These are phyloP conservation scores for Centrocercus urophasianus DNA, from an alignment of 2,113 vertebrate species.

Conservation along the genomic window DNA sequence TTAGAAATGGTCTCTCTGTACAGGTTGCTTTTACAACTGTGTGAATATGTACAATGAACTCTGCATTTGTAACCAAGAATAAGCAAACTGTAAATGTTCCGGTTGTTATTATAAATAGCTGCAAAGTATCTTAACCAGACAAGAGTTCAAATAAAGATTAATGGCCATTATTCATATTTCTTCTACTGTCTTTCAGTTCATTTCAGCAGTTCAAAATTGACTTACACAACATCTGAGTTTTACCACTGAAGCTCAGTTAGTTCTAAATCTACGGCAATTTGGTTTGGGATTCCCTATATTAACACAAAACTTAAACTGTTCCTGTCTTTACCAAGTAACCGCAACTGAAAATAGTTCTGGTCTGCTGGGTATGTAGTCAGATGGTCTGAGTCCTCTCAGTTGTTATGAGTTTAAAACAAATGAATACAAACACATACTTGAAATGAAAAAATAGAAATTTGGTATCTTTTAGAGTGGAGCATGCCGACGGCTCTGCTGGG, in stretches of 20 bases:
- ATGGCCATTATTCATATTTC: background rate
- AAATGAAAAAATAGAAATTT: background rate
- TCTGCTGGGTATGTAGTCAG: background rate
- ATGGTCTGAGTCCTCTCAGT: background rate
- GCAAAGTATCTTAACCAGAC: slow-evolving; percentile 37
- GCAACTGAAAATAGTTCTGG: background rate
- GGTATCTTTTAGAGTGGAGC: background rate
- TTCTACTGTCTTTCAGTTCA: background rate
- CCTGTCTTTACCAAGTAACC: background rate
- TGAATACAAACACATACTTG: fast-evolving
- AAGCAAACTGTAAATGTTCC: slow-evolving; percentile 62
- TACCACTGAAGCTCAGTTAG: background rate
- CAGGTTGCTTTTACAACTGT: slow-evolving; percentile 34
- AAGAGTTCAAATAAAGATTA: slow-evolving; percentile 66
- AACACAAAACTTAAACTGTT: background rate
- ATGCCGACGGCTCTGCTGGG: background rate
- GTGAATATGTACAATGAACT: slow-evolving; percentile 71
- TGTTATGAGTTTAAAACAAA: background rate
- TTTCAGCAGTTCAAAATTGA: background rate
- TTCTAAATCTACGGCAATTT: background rate
- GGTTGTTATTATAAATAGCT: slow-evolving; percentile 64
- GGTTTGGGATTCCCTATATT: background rate
- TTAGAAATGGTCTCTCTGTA: slow-evolving; percentile 47
- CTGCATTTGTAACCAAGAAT: slow-evolving; percentile 49
- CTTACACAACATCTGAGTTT: background rate